Evolutionary conservation across 2,888 invertebrate species (phyloP), one percentile per base, ranked within the genome.

Genomic region (Sturmia bella): DNA sequence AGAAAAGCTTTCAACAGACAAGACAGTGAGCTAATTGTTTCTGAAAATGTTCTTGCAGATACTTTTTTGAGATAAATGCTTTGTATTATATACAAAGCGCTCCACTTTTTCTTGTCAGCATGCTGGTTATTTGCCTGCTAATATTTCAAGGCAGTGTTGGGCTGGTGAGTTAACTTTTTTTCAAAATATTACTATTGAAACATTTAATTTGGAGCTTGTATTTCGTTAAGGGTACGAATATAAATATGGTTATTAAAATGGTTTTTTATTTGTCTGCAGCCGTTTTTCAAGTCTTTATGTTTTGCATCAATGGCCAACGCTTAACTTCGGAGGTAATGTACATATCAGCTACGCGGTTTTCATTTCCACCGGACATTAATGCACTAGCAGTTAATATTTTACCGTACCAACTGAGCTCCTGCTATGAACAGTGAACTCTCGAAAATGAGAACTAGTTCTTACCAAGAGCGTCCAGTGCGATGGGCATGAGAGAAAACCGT

Each of bases 41-140:
- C 32, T 7, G 9, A 15, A 37, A 1, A 1, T 32, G 9, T 32
- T 19, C 19, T 64, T 57, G 2, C 27, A 84, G 83, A 39, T 83
- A 75, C 48, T 78, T 68, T 24, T 19, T 48, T 19, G 75, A 77
- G 9, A 32, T 84, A 24, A 83, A 84, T 52, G 37, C 19, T 1
- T 48, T 84, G 15, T 84, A 80, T 61, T 56, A 66, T n/a, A 19
- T 63, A n/a, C 85, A 87, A 0, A 86, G 87, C 19, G 66, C 87
- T 0, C 84, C 87, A 0, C 87, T 88, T 24, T 87, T 88, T 59
- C 56, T 85, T 0, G 79, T 85, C 0, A 87, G 86, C 66, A 86
- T 85, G 43, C 80, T 89, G 13, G 74, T 88, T 3, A 85, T 88
- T 11, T 88, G 89, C 63, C 86, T 89, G 85, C 24, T 88, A 45